Evolutionary conservation across 2,888 invertebrate genomes (phyloP), one percentile per base, ranked within the genome.

Genomic region (Drosophila demipolita): DNA sequence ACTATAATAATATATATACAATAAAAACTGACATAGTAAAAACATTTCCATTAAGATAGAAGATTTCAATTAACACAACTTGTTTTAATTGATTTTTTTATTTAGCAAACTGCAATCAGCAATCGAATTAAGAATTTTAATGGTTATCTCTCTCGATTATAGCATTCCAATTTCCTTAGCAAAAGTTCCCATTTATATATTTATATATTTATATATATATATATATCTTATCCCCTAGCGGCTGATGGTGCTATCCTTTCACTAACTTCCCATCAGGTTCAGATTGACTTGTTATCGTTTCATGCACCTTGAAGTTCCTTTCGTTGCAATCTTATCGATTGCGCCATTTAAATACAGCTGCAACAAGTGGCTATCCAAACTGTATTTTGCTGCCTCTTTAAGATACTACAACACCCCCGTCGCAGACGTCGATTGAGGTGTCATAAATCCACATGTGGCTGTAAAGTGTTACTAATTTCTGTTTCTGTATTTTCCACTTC

Each of bases 371-470:
- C 23, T 26, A 33, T 12, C 6, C 32, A 54, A 54, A 36, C 23
- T 4, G 45, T 23, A 15, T 45, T 15, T 20, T 15, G 23, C 29
- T 29, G 64, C 9, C 59, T 52, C 55, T 20, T 15, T 17, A 15
- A 49, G 12, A n/a, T 12, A 23, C 42, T 7, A 32, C 29, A 11
- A 23, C 62, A 59, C 53, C 52, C 42, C 53, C 48, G 29, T 54
- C 42, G 35, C 32, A n/a, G 48, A 42, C 45, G 40, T 36, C 45
- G 35, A 54, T 38, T 36, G 69, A 73, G 78, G 80, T 78, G 81
- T 85, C 85, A 89, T 87, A 90, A 90, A 90, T 88, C 79, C 90
- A 89, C 88, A 90, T 87, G 82, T 90, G 90, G 80, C 74, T 84
- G 84, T 85, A 90, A 88, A 90, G 87, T 88, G 85, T 81, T 84